Evolutionary conservation across 2,888 invertebrate species (phyloP), one percentile per base, ranked within the genome.

Genomic region (Ectemnius cavifrons): DNA sequence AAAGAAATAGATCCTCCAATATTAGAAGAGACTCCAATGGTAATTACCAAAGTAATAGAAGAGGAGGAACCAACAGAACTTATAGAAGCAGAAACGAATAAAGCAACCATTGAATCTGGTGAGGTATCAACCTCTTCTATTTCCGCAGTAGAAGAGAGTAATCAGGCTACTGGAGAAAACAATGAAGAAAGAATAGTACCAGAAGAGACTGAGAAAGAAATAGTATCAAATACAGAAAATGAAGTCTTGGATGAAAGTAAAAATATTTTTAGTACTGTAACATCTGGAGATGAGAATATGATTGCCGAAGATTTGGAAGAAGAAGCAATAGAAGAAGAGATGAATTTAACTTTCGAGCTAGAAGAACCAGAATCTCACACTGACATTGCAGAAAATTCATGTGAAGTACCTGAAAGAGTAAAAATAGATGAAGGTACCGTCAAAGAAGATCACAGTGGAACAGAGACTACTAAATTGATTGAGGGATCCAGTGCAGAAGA

Each of bases 341-440:
- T 79, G 49, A 75, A 75, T 75, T 71, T 80, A 68, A 74, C 79
- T 20, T 52, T 79, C 56, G 79, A 83, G n/a, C 63, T 68, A 4
- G 78, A 85, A 8, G 77, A 83, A 46, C 52, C 68, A 45, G 65
- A 71, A 27, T 56, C 65, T 4, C 66, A 73, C 63, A 5, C 63
- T 56, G 73, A 80, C 18, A 46, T 37, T 13, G 13, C 46, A 16
- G 57, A 69, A 37, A 56, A 62, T n/a, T 6, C n/a, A 11, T 60
- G 49, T 8, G 13, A 59, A 60, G 49, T 66, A 18, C 52, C 52
- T 16, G 49, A 27, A 2, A 8, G 70, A 18, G 0, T 13, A 14
- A 56, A 74, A 65, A 11, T n/a, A 46, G 27, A 37, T 45, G 67
- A 78, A 67, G 65, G 58, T 57, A 61, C 46, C 14, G 46, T 71